Evolutionary conservation across 1,140 invertebrate species (phyloP), one percentile per base, ranked within the genome.

Genomic region (Palaemon carinicauda): DNA sequence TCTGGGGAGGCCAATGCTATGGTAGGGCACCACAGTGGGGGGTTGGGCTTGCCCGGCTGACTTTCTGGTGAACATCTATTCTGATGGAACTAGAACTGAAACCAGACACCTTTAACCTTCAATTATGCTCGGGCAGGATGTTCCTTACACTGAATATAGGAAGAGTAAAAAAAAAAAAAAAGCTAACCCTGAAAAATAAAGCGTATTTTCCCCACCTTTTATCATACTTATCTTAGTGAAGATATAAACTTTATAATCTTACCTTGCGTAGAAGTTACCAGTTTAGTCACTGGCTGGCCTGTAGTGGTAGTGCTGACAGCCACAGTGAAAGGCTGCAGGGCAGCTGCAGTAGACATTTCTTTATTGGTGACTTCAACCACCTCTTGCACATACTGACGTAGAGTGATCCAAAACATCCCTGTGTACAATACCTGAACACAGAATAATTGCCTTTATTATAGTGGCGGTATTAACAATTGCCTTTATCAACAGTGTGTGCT

Each of bases 351-450:
- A 78, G 96, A 93, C 93, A 87, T 94, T 93, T 52, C 93, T 91
- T 7, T 94, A 92, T 86, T 73, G 17, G 85, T 84, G 60, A 52
- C 82, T 52, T 93, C 93, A 51, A 92, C 92, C 82, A 94, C 93
- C 91, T 98, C 97, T 90, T 96, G 94, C 87, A 96, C 95, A 90
- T 96, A 96, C 91, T 99, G 97, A 12, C 97, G 93, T 91, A 98
- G 93, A 7, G 97, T 98, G 80, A 98, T 94, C 97, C 97, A 98
- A 92, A 99, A 98, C 95, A 98, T 97, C 10, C 95, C 93, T 56
- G 97, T 97, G 91, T 97, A 98, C 21, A 96, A 90, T 81, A 96
- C 95, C 95, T 95, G 87, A 0, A 84, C 15, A 1, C 12, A 24
- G 14, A 3, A 19, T 52, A 19, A n/a, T 29, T 17, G n/a, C 19